Evolutionary conservation across 1,140 invertebrate species (phyloP).

Genomic region (Heterodera schachtii): DNA sequence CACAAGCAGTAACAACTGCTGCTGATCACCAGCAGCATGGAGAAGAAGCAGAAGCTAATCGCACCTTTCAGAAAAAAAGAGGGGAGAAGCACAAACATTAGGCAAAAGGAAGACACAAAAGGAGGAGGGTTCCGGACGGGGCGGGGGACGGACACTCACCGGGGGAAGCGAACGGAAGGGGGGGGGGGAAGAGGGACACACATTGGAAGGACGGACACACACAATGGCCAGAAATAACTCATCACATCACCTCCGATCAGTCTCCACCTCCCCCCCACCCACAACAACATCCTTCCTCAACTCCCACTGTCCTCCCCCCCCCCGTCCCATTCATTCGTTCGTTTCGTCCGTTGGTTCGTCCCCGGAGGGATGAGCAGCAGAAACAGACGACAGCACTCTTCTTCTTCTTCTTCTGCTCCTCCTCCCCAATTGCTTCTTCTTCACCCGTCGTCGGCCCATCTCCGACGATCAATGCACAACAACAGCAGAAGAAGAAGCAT

Average conservation of each 20-base stretch:
- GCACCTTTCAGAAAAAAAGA: too few relatives aligned
- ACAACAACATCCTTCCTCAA: too few relatives aligned
- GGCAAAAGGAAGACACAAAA: neutral
- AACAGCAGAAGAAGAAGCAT: too few relatives aligned
- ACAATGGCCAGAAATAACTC: slow-evolving; percentile 5
- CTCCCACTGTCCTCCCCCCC: too few relatives aligned
- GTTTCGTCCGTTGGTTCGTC: neutral
- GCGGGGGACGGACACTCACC: too few relatives aligned
- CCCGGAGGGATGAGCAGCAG: neutral
- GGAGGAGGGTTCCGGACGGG: neutral
- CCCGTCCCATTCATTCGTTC: neutral
- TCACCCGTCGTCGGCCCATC: neutral
- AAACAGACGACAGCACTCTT: too few relatives aligned
- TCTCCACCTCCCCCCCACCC: too few relatives aligned
- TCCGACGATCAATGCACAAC: neutral
- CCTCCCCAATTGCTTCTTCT: neutral
- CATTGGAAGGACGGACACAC: too few relatives aligned
- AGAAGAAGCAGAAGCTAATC: too few relatives aligned
- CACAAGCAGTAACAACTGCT: too few relatives aligned
- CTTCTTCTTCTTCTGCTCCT: neutral
- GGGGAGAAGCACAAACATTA: neutral
- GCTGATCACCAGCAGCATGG: too few relatives aligned
- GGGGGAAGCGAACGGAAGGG: neutral
- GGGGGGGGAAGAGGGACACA: too few relatives aligned
- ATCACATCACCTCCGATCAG: neutral